Evolutionary conservation across 2,797 vertebrate genomes (phyloP), one percentile per base, ranked within the genome.

Genomic region (Leuciscus waleckii): DNA sequence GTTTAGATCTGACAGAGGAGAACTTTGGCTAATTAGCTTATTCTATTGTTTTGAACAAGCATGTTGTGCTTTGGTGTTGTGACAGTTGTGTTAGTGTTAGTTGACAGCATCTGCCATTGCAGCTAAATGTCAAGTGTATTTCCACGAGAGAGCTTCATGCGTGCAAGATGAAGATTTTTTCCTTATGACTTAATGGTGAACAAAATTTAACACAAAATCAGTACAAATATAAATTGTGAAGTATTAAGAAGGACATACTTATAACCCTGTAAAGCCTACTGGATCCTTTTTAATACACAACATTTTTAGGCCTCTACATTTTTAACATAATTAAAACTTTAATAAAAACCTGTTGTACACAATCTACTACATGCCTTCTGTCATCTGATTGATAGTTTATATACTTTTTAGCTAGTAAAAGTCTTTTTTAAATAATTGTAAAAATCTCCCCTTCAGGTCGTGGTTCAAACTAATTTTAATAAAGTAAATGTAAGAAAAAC

Each of bases 121-220:
- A 82, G 37, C n/a, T 71, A 58, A 71, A 71, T 71, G 37, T 81
- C 67, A 81, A 71, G n/a, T 14, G 67, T 17, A 41, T 58, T 79
- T 43, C 16, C n/a, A 29, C 13, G n/a, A 26, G 23, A 14, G 21
- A 21, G 39, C 56, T 63, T 58, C 11, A 56, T 39, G 32, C 6
- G 9, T 76, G 32, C 49, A 54, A 54, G 29, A 35, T 23, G 0
- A 75, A 49, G 8, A 49, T 14, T 68, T 68, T 35, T 35, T 37
- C 32, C 32, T 68, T 68, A 10, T 21, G 1, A 35, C 10, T 37
- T 58, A 58, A 39, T 56, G 51, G 49, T 56, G 23, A 56, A 76
- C 51, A 37, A n/a, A 56, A n/a, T 29, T 11, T 14, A 37, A 16
- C 19, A 54, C 17, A 35, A 51, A 32, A 71, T 6, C 23, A n/a